A percentile compares a stretch with the other conserved stretches of the same genome.
Conservation (phyloP, 2,797 vertebrate species). For the Acanthiza pusilla region DNA sequence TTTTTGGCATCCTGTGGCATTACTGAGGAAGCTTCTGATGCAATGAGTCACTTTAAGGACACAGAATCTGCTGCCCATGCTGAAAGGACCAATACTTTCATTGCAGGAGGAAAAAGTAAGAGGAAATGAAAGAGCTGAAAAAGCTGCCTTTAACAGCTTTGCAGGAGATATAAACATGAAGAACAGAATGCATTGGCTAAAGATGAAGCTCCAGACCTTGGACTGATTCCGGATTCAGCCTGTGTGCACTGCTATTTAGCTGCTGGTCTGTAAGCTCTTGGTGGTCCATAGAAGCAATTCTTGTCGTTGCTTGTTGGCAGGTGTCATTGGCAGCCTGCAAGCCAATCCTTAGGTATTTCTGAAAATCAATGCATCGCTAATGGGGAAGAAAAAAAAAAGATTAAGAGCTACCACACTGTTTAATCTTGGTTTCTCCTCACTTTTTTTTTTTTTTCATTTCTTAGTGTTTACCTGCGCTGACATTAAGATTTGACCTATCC, state of each 20-base stretch:
- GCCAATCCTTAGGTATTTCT: background rate
- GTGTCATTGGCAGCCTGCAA: background rate
- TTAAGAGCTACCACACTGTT: background rate
- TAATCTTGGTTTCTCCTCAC: background rate
- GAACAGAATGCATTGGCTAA: background rate
- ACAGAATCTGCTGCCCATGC: background rate
- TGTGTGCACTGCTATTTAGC: background rate
- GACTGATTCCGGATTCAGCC: background rate
- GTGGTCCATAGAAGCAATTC: background rate
- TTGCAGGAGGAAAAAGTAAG: background rate
- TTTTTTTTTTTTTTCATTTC: background rate
- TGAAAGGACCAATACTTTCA: background rate
- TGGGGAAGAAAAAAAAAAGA: accelerated
- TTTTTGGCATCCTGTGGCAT: background rate
- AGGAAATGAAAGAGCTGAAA: background rate
- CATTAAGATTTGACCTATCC: background rate
- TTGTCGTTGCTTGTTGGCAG: background rate
- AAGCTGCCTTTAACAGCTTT: background rate
- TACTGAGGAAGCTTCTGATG: background rate
- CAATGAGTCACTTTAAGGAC: background rate
- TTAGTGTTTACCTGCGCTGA: background rate
- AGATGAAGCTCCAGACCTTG: background rate
- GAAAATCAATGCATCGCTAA: background rate
- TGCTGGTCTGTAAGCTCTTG: background rate
- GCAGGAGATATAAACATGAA: background rate